Evolutionary conservation across 2,113 vertebrate genomes (phyloP), one percentile per base, ranked within the genome.

Genomic region (Laticauda colubrina): DNA sequence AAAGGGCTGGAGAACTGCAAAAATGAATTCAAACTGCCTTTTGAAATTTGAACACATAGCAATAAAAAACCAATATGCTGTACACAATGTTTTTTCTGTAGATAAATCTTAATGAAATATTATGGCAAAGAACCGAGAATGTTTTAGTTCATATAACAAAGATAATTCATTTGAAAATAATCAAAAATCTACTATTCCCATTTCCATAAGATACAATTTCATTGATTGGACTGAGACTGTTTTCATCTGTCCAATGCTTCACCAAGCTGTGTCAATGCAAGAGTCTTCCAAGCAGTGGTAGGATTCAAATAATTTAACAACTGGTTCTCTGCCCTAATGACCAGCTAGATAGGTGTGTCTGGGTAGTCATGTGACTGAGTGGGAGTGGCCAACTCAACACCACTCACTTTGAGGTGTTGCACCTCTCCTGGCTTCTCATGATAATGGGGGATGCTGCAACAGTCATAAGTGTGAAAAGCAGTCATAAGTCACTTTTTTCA

Each of bases 241-340:
- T 95, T 94, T 94, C 94, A 95, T 89, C 92, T 92, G 89, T 94
- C 64, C 18, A 59, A 57, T 90, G 29, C 55, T 93, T 93, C 91
- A 61, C 56, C 10, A 93, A 95, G 26, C 9, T 91, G 86, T 29
- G 55, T 91, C 89, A 95, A 81, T 21, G 75, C 7, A 89, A 86
- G 34, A 1, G 26, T 87, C 85, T 85, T 92, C 23, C 48, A 51
- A 12, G 9, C 11, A 10, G 51, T 53, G 51, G 11, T 11, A 10
- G 51, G 51, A 53, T 53, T 53, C 51, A 53, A 53, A 53, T 53
- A 53, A 53, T 53, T 53, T 53, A 53, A 12, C 51, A 2, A 53
- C 51, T 2, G 11, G 51, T 53, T 53, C 51, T 53, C 51, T 53
- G 11, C 11, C 51, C 51, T 53, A 53, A 53, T 53, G 10, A 53